Evolutionary conservation across 23 tunicate genomes (phyloP).

Genomic region (Ciona savignyi): DNA sequence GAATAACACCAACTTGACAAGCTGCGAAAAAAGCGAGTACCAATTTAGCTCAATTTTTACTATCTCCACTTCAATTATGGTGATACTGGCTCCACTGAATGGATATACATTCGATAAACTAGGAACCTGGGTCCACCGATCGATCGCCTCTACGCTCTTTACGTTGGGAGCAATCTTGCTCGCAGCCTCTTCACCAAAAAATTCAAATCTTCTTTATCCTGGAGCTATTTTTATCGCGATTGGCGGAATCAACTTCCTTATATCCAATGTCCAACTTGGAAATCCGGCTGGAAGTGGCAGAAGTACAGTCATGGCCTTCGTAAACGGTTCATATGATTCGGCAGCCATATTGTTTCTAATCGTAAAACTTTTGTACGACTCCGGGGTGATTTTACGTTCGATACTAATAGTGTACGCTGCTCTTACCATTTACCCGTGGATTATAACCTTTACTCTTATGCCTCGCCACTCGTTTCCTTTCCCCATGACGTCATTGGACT

Average conservation of each 20-base stretch:
- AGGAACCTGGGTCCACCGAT: neutral
- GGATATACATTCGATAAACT: neutral
- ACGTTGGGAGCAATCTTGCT: neutral
- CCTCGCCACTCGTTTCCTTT: neutral
- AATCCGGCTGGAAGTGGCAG: neutral
- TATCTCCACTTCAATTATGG: neutral
- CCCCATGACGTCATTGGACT: neutral
- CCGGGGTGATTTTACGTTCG: neutral
- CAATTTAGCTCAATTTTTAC: neutral
- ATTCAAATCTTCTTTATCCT: neutral
- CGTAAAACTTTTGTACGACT: neutral
- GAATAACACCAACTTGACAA: neutral
- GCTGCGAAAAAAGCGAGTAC: neutral
- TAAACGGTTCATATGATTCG: neutral
- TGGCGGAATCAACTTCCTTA: neutral
- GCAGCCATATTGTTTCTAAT: neutral
- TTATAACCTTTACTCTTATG: neutral
- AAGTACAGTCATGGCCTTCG: neutral
- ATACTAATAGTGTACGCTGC: neutral
- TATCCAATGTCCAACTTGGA: neutral
- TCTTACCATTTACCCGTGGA: neutral
- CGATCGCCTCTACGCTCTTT: neutral
- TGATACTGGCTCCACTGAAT: neutral
- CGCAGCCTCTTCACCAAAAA: neutral
- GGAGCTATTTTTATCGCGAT: neutral